phyloP scores from a whole-genome alignment of 2,113 vertebrate species.

The Proteles cristata region DNA sequence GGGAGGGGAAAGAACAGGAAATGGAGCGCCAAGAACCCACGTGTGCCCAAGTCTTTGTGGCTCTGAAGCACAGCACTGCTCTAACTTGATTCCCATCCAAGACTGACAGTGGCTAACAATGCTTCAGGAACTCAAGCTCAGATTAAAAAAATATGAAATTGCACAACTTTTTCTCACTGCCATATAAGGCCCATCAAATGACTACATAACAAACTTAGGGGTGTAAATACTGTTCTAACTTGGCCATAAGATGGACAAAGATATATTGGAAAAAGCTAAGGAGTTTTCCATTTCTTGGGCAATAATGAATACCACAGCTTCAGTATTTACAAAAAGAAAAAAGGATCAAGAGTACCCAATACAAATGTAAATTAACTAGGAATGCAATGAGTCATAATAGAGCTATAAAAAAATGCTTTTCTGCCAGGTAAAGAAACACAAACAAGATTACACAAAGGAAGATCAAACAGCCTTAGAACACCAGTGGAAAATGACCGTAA shows the following conservation, averaged over 20 bases:
- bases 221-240: background rate
- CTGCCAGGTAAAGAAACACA: slow-evolving; percentile 8
- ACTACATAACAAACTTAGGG: background rate
- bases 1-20: background rate
- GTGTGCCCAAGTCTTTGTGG: background rate
- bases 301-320: slow-evolving; percentile 7
- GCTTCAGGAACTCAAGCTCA: background rate
- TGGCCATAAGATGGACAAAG: background rate
- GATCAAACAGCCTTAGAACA: background rate
- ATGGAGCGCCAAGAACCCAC: background rate
- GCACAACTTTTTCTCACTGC: background rate
- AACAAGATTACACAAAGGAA: slow-evolving; percentile 4
- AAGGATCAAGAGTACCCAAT: background rate
- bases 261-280: background rate
- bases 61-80: background rate
- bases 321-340: background rate
- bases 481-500: background rate
- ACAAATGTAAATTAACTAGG: slow-evolving; percentile 58
- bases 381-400: background rate
- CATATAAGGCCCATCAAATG: background rate
- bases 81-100: background rate
- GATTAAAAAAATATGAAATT: background rate
- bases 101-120: background rate
- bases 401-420: slow-evolving; percentile 15
- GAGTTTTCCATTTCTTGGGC: background rate